Evolutionary conservation across 2,797 vertebrate genomes (phyloP), one percentile per base, ranked within the genome.

Genomic region (Manis javanica): DNA sequence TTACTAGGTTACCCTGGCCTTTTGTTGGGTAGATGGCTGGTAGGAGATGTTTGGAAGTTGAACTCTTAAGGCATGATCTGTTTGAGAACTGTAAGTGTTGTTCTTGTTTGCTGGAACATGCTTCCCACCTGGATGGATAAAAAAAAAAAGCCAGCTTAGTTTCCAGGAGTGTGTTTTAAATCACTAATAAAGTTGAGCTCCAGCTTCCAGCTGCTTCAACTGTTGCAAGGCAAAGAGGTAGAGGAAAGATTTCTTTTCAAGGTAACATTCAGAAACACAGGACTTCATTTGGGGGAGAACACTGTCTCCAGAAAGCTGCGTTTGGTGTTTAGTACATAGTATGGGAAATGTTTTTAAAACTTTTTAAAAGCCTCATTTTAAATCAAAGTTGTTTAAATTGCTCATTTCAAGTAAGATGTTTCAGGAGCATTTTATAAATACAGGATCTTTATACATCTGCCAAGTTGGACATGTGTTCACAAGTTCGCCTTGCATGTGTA

Each of bases 101-200:
- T 96, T 98, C 96, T 95, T 93, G 78, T 95, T 97, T 97, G 94
- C 86, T 98, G 90, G 92, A 97, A 94, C 93, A 97, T n/a, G 63
- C 95, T 98, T 97, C 96, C 98, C 97, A 98, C 97, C 97, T 98
- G 95, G 95, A 96, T 92, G 81, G 39, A 89, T 53, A 42, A 68
- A 72, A 90, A 78, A 83, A 84, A 83, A 96, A 84, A 97, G 31
- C 51, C 91, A 96, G 66, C 59, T 93, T 95, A 59, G 84, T 97
- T 96, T 98, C 94, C 97, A 97, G 97, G 96, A 97, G 96, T 97
- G 83, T 96, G 91, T 97, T 98, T 98, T 71, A 96, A 97, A 97
- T 87, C 96, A 5, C 49, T 95, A 97, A 95, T 96, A 96, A 97
- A 97, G 85, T 88, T 59, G 85, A 96, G 55, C 94, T 97, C 79